A percentile compares a stretch with the other conserved stretches of the same genome.
Evolutionary conservation across 2,888 invertebrate genomes (phyloP).

Genomic region (Hirudinaria manillensis): DNA sequence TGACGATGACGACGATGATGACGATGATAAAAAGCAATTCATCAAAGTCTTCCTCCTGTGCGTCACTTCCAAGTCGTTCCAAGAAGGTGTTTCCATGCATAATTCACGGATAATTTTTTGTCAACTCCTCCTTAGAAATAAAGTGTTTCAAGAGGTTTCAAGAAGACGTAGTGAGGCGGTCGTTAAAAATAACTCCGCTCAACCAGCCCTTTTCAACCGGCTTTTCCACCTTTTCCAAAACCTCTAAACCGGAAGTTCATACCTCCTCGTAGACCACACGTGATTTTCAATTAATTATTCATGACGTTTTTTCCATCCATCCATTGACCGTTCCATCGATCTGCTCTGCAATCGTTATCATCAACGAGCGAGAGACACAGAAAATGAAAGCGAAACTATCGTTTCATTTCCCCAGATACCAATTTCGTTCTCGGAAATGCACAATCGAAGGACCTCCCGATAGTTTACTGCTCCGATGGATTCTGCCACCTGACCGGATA

Average conservation of each 20-base stretch:
- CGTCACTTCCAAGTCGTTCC: no score
- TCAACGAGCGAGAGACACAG: not conserved
- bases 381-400: not conserved
- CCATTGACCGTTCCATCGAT: no score
- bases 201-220: no score
- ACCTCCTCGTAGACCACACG: no score
- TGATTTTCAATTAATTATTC: no score
- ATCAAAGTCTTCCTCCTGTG: no score
- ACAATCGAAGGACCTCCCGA: slow-evolving; percentile 79
- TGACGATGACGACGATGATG: slow-evolving; percentile 34
- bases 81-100: not conserved
- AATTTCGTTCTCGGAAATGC: slow-evolving; percentile 93
- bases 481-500: slow-evolving; percentile 91
- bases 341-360: not conserved
- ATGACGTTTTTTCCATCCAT: no score
- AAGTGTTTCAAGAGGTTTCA: no score
- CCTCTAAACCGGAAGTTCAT: no score
- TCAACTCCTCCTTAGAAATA: not conserved
- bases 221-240: no score
- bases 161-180: no score
- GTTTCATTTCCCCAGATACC: slow-evolving; percentile 66
- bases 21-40: slow-evolving; percentile 22
- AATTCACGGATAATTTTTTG: not conserved
- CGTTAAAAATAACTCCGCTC: no score
- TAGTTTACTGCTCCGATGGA: slow-evolving; percentile 92